Conservation (phyloP, 2,888 invertebrate species). For the Orthosia incerta region DNA sequence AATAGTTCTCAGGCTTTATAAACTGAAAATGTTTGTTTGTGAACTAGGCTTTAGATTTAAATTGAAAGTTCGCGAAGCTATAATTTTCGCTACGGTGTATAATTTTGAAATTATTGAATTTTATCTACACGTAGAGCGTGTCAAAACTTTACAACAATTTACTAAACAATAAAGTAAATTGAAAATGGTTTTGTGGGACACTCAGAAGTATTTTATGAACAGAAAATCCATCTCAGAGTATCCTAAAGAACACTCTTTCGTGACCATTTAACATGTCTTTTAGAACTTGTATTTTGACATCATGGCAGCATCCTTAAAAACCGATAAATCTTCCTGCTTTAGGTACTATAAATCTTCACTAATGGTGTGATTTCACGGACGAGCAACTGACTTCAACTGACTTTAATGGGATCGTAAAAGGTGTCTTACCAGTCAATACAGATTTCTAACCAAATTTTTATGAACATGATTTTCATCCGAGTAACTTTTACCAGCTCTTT, state of each 20-base stretch:
- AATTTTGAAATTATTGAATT: neutral
- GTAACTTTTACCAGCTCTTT: neutral
- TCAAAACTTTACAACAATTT: neutral
- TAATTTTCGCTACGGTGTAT: neutral
- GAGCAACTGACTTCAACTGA: neutral
- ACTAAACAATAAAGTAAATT: too few species aligned
- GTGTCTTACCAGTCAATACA: neutral
- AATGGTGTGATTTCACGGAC: constrained; percentile 36
- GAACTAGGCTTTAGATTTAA: constrained; percentile 27
- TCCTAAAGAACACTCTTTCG: neutral
- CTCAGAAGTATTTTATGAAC: neutral
- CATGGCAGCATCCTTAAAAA: constrained; percentile 20
- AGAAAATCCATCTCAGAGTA: neutral
- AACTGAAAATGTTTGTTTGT: constrained; percentile 33
- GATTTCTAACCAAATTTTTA: neutral
- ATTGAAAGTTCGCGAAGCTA: constrained; percentile 11
- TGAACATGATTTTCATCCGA: neutral
- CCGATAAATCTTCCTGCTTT: constrained; percentile 34
- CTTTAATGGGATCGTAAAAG: constrained; percentile 3
- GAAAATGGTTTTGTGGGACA: too few species aligned
- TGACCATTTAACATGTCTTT: neutral
- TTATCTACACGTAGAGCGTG: neutral
- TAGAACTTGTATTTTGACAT: constrained; percentile 6
- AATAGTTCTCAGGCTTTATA: constrained; percentile 65
- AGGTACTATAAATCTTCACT: constrained; percentile 44